phyloP scores from a whole-genome alignment of 2,113 vertebrate species.

The Seriola aureovittata region DNA sequence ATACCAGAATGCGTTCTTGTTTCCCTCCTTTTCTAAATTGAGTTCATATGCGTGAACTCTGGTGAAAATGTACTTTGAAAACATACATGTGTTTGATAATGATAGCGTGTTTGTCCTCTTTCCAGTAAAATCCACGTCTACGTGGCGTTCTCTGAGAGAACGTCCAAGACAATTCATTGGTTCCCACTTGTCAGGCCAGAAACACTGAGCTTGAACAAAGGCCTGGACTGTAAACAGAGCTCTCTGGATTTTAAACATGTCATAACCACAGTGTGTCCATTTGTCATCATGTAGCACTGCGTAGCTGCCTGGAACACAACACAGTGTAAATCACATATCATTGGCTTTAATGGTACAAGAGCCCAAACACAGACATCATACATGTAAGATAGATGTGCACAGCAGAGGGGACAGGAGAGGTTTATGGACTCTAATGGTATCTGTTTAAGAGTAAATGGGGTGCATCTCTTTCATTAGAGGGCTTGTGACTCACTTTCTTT shows the following conservation, averaged over 20 bases:
- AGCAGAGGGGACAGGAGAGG: slow-evolving; percentile 4
- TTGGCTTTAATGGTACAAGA: slow-evolving; percentile 37
- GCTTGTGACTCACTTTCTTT: slow-evolving; percentile 29
- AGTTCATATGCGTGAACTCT: background rate
- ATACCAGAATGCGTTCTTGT: background rate
- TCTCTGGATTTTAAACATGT: slow-evolving; percentile 68
- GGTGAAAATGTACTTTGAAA: background rate
- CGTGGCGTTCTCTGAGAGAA: background rate
- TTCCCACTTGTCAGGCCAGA: slow-evolving; percentile 23
- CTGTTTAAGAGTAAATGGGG: slow-evolving; percentile 40
- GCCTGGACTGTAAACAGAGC: slow-evolving; percentile 58
- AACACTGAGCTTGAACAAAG: slow-evolving; percentile 42
- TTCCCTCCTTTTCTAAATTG: background rate
- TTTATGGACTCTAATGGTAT: slow-evolving; percentile 44
- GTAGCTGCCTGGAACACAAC: slow-evolving; percentile 11
- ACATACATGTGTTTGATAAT: background rate
- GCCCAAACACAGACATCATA: slow-evolving; percentile 54
- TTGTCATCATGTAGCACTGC: slow-evolving; percentile 51
- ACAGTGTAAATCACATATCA: slow-evolving; percentile 58
- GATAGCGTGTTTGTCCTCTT: background rate
- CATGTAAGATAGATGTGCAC: slow-evolving; percentile 49
- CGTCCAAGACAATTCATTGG: slow-evolving; percentile 6
- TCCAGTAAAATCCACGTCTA: slow-evolving; percentile 12
- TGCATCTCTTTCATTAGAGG: slow-evolving; percentile 35
- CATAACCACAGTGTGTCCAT: slow-evolving; percentile 50